Percentiles rank a stretch among this genome's conserved stretches.
These are phyloP conservation scores for Pseudois nayaur DNA, from an alignment of 2,113 vertebrate genomes.

Conservation along the genomic window DNA sequence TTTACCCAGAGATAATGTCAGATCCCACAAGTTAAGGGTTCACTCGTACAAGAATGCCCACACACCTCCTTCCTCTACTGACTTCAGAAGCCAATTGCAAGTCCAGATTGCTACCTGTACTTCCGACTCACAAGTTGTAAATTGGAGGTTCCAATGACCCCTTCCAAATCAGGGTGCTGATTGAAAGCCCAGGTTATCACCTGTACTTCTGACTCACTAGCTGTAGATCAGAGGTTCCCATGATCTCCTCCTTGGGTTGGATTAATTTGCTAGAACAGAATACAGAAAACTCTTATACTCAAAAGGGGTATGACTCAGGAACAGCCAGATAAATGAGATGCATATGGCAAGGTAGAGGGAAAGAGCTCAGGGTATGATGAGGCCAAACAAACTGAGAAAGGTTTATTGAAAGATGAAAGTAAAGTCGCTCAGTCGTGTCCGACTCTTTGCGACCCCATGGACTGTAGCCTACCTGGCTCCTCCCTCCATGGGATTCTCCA, in stretches of 20 bases:
- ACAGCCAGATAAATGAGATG: neutral
- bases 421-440: too few relatives aligned
- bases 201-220: neutral
- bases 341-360: neutral
- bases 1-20: neutral
- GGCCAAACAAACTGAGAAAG: neutral
- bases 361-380: neutral
- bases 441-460: too few relatives aligned
- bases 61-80: neutral
- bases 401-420: neutral
- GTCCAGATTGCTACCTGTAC: neutral
- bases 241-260: neutral
- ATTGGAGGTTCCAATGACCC: neutral
- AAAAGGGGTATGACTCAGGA: neutral
- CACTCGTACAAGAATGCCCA: neutral
- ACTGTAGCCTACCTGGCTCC: too few relatives aligned
- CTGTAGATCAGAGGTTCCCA: neutral
- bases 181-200: neutral
- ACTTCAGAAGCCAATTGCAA: neutral
- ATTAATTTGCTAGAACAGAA: neutral
- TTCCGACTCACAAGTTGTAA: neutral
- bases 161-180: neutral
- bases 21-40: neutral
- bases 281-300: neutral
- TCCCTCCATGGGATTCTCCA: too few relatives aligned